These are phyloP conservation scores for Byasa hedistus DNA, from an alignment of 2,888 invertebrate species.

Conservation along the genomic window DNA sequence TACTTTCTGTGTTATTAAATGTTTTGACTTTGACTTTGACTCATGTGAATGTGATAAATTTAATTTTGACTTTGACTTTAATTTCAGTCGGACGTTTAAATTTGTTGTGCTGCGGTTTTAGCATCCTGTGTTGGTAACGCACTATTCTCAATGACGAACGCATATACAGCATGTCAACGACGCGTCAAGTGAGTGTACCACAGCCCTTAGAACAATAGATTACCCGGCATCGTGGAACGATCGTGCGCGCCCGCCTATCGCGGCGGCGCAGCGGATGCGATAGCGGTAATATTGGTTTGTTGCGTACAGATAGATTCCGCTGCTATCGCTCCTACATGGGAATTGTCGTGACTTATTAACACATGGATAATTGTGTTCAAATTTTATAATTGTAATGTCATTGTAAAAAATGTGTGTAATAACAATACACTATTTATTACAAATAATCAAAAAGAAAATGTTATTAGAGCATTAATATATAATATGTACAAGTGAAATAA, in stretches of 20 bases:
- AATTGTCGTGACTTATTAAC: conserved; percentile 46
- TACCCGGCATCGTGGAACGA: conserved; percentile 51
- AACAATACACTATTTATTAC: not conserved
- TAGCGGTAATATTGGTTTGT: conserved; percentile 70
- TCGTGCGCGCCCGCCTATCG: conserved; percentile 58
- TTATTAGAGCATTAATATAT: too few species aligned
- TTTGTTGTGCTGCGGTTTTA: not conserved
- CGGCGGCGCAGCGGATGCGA: conserved; percentile 61
- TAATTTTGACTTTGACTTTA: too few species aligned
- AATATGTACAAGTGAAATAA: too few species aligned
- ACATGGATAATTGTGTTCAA: conserved; percentile 7
- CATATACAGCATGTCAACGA: not conserved
- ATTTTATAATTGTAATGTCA: not conserved
- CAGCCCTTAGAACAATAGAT: conserved; percentile 61
- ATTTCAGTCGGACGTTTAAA: not conserved
- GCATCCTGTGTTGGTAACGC: not conserved
- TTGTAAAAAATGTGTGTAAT: not conserved
- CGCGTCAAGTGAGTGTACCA: conserved; percentile 30
- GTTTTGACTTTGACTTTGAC: too few species aligned
- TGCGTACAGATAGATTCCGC: conserved; percentile 61
- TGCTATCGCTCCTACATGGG: conserved; percentile 62
- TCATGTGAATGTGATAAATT: too few species aligned
- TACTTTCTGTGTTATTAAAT: too few species aligned
- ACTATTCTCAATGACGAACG: not conserved
- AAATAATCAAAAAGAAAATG: not conserved